phyloP scores from a whole-genome alignment of 2,888 invertebrate species.

The Drosophila merina region DNA sequence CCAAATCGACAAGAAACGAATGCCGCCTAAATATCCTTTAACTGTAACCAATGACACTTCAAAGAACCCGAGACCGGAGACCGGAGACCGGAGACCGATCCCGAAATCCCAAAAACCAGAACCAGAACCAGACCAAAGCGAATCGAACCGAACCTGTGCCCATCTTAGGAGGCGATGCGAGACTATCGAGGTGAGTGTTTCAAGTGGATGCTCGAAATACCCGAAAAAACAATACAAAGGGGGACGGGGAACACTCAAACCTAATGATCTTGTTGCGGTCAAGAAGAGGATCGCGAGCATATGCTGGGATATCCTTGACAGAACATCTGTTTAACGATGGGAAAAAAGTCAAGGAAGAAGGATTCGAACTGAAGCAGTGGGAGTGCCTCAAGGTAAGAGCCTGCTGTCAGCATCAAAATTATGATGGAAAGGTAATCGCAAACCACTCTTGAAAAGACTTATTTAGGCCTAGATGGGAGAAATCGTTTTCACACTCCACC shows the following conservation, averaged over 20 bases:
- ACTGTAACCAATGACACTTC: slow-evolving; percentile 81
- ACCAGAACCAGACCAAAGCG: slow-evolving; percentile 15
- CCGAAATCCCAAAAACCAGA: slow-evolving; percentile 13
- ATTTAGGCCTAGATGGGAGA: background rate
- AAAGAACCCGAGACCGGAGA: slow-evolving; percentile 49
- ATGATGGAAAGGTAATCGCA: slow-evolving; percentile 1
- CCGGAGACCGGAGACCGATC: background rate
- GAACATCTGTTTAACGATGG: slow-evolving; percentile 35
- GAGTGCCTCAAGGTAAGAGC: slow-evolving; percentile 18
- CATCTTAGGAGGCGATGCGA: slow-evolving; percentile 2
- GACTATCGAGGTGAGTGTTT: slow-evolving; percentile 18
- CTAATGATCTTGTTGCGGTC: slow-evolving; percentile 65
- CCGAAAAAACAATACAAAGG: slow-evolving; percentile 10
- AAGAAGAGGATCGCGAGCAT: slow-evolving; percentile 35
- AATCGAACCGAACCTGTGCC: slow-evolving; percentile 59
- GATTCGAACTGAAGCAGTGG: slow-evolving; percentile 9
- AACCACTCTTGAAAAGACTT: background rate
- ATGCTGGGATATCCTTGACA: slow-evolving; percentile 70
- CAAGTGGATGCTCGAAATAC: slow-evolving; percentile 9
- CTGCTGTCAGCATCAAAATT: slow-evolving; percentile 25
- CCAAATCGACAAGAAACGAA: slow-evolving; percentile 39
- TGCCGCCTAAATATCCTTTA: slow-evolving; percentile 78
- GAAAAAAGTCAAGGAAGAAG: slow-evolving; percentile 2
- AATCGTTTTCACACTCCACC: background rate
- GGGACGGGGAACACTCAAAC: slow-evolving; percentile 48